phyloP scores from a whole-genome alignment of 2,797 vertebrate species.

The Acestrorhynchus altus region DNA sequence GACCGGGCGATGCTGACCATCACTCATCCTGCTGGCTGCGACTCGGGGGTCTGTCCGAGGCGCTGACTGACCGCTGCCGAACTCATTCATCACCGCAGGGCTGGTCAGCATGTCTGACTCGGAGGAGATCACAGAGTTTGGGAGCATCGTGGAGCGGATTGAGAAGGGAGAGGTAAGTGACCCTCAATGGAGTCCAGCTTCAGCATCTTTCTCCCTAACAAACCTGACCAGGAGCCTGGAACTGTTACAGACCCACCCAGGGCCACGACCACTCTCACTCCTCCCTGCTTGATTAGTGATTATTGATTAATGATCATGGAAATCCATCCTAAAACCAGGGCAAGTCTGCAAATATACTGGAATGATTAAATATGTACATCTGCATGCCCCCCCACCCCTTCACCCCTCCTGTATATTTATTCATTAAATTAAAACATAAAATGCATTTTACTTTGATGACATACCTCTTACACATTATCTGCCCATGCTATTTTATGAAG shows the following conservation, averaged over 20 bases:
- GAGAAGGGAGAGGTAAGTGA: conserved; percentile 90
- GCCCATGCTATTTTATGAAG: not conserved
- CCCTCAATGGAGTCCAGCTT: not conserved
- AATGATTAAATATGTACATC: too few species aligned
- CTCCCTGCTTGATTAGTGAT: too few species aligned
- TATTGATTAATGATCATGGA: too few species aligned
- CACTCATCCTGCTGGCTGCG: not conserved
- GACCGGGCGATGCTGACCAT: conserved; percentile 43
- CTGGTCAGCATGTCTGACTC: conserved; percentile 79
- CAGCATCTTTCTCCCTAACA: not conserved
- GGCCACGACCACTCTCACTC: too few species aligned
- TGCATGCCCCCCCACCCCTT: too few species aligned
- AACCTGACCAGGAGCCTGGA: not conserved
- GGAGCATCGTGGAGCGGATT: conserved; percentile 88
- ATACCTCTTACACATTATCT: not conserved
- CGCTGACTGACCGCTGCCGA: not conserved
- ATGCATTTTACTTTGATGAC: not conserved
- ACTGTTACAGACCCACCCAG: too few species aligned
- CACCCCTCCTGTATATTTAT: too few species aligned
- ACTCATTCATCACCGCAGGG: not conserved
- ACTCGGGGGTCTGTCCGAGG: conserved; percentile 5
- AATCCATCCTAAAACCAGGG: too few species aligned
- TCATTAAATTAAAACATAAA: too few species aligned
- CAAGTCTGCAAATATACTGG: too few species aligned
- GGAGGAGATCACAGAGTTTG: conserved; percentile 82